These are phyloP conservation scores for Microtus pennsylvanicus DNA, from an alignment of 2,113 vertebrate genomes.

Conservation along the genomic window DNA sequence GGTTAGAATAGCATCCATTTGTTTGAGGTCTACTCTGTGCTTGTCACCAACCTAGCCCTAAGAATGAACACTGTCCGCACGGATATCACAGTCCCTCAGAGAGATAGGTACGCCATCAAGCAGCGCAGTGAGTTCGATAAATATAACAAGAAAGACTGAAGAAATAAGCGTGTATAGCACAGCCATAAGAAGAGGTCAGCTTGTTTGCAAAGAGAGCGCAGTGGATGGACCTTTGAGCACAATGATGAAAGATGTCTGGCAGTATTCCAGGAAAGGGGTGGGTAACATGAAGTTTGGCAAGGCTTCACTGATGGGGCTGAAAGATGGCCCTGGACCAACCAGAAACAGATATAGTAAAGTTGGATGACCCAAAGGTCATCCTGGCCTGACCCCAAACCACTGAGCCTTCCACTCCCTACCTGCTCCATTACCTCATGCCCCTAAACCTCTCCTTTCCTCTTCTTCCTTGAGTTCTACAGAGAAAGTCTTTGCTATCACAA, in stretches of 20 bases:
- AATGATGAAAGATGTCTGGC: background rate
- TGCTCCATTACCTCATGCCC: background rate
- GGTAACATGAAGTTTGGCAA: too few species aligned
- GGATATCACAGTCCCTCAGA: background rate
- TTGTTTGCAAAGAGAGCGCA: background rate
- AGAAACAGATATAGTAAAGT: fast-evolving
- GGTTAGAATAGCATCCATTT: background rate
- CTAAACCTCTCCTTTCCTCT: background rate
- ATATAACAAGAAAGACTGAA: background rate
- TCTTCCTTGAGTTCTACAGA: background rate
- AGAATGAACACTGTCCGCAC: background rate
- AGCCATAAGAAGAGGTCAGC: background rate
- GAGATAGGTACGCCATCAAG: background rate
- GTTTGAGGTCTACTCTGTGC: too few species aligned
- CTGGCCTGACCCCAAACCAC: background rate
- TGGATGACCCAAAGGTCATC: background rate
- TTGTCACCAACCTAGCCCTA: background rate
- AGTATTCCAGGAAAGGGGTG: background rate
- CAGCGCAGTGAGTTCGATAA: background rate
- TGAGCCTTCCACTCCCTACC: background rate
- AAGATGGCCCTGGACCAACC: background rate
- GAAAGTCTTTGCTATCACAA: background rate
- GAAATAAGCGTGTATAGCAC: background rate
- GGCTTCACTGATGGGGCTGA: background rate
- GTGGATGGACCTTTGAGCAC: background rate